Conservation (phyloP, 1,140 invertebrate genomes). For the Scaptomyza montana region DNA sequence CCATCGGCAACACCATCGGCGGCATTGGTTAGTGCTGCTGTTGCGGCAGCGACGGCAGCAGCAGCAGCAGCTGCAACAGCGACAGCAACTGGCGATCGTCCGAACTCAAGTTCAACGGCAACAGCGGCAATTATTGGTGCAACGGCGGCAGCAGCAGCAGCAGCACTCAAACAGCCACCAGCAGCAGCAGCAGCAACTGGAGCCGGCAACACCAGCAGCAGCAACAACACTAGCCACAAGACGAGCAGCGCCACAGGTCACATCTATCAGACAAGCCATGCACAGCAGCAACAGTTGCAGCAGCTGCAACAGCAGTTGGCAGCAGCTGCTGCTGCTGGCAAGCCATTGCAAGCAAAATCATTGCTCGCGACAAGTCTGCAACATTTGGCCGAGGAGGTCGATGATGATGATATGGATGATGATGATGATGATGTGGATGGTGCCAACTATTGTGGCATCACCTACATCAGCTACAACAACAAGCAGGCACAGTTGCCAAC, state of each 20-base stretch:
- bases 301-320: conserved; percentile 70
- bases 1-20: conserved; percentile 45
- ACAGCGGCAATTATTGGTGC: conserved; percentile 58
- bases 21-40: conserved; percentile 59
- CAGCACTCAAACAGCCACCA: conserved; percentile 44
- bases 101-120: conserved; percentile 54
- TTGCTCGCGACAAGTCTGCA: conserved; percentile 74
- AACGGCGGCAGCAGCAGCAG: conserved; percentile 41
- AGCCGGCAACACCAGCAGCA: conserved; percentile 34
- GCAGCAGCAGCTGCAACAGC: conserved; percentile 59
- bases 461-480: conserved; percentile 81
- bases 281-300: conserved; percentile 74
- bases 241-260: conserved; percentile 62
- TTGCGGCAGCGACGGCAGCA: conserved; percentile 62
- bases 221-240: conserved; percentile 21
- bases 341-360: conserved; percentile 70
- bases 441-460: conserved; percentile 80
- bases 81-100: conserved; percentile 48
- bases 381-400: conserved; percentile 80
- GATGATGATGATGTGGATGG: conserved; percentile 74
- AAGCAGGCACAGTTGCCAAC: conserved; percentile 78
- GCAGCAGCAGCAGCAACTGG: conserved; percentile 30
- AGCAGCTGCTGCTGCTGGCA: conserved; percentile 65
- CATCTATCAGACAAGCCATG: conserved; percentile 72
- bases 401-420: conserved; percentile 74